Evolutionary conservation across 2,888 invertebrate species (phyloP), one percentile per base, ranked within the genome.

Genomic region (Eupithecia centaureata): DNA sequence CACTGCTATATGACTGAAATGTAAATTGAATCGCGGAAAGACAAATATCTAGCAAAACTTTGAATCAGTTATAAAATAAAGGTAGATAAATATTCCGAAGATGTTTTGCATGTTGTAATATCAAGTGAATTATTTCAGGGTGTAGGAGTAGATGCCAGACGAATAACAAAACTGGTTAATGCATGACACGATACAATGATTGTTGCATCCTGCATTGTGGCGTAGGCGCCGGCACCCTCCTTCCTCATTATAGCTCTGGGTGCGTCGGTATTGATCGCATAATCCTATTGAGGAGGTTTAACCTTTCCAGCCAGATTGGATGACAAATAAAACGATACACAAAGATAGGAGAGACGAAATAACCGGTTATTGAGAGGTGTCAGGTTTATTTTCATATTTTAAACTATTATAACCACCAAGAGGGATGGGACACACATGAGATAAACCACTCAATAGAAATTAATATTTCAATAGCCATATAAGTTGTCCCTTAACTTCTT

Each of bases 141-240:
- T 69, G 72, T 76, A 70, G 74, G 74, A 70, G 71, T 68, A 57
- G 71, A 64, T 65, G 60, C 65, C 65, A 54, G 67, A 69, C 66
- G 68, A 68, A 73, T 72, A 69, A 68, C 71, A 71, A 70, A 71
- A 74, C 74, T 71, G 70, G 74, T 74, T 71, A 73, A 71, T 71
- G 73, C 74, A 74, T 74, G 71, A 71, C 72, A 72, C 70, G 67
- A 79, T 75, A 79, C 81, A 82, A 75, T 88, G 88, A 91, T 89
- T 88, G 87, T 77, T 82, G 88, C 88, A 89, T 90, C 91, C 90
- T 89, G 83, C 79, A 79, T 77, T 81, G 82, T 75, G 80, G 82
- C 79, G 84, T 83, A 81, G 84, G 82, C 83, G 82, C 83, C 80
- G 85, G 75, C 86, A 89, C 91, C 91, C 91, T 88, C 84, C 91